Conservation (phyloP, 35 echinoderm and acorn worm genomes). For the Ophioderma brevispina region DNA sequence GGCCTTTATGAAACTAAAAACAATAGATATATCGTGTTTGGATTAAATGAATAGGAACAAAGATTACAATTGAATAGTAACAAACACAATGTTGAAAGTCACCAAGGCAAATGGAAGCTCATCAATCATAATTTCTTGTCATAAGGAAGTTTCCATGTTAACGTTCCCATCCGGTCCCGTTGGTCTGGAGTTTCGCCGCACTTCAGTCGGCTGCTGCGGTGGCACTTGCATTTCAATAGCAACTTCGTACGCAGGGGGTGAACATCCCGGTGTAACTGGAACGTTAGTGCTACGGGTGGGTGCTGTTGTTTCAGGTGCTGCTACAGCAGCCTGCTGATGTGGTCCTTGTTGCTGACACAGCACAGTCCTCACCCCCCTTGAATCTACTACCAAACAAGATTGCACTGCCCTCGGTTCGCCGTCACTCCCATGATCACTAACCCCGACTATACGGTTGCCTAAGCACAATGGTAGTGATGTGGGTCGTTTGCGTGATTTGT, state of each 20-base stretch:
- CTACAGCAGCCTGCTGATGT: background rate
- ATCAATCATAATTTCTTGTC: background rate
- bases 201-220: background rate
- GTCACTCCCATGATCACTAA: constrained; percentile 6
- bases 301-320: background rate
- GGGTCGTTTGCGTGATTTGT: constrained; percentile 35
- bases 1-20: no score
- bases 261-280: constrained; percentile 25
- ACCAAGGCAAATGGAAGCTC: background rate
- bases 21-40: no score
- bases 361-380: constrained; percentile 46
- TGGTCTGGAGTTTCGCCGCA: background rate
- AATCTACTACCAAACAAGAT: constrained; percentile 47
- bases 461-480: constrained; percentile 61
- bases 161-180: background rate
- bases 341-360: constrained; percentile 29
- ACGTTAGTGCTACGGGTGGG: background rate
- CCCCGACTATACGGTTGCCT: constrained; percentile 6
- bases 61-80: background rate
- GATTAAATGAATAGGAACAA: background rate
- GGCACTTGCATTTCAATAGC: constrained; percentile 55
- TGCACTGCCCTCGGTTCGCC: constrained; percentile 1
- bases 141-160: constrained; percentile 37
- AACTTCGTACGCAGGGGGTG: constrained; percentile 57
- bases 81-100: background rate